These are phyloP conservation scores for Brachionus angularis DNA, from an alignment of 1,140 invertebrate species.

Conservation along the genomic window DNA sequence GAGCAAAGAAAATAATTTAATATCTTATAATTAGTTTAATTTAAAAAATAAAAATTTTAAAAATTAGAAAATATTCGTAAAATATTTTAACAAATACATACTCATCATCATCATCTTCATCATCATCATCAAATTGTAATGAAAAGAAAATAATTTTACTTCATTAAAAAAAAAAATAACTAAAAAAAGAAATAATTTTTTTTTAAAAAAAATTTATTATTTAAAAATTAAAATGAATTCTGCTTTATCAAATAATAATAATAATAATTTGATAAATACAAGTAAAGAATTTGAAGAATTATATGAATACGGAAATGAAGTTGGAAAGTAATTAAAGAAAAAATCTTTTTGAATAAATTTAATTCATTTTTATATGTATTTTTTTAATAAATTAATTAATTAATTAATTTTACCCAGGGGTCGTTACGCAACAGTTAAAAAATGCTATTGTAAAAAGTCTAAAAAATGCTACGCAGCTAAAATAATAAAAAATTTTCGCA, in stretches of 20 bases:
- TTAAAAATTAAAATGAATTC: conserved; percentile 8
- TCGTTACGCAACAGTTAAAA: conserved; percentile 35
- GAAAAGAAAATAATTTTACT: too few species aligned
- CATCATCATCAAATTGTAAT: too few species aligned
- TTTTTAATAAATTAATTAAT: not conserved
- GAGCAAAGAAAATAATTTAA: too few species aligned
- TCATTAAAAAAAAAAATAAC: too few species aligned
- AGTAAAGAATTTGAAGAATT: conserved; percentile 37
- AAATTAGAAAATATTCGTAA: too few species aligned
- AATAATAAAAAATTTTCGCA: conserved; percentile 42
- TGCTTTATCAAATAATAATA: conserved; percentile 7
- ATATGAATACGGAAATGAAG: conserved; percentile 31
- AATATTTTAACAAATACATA: too few species aligned
- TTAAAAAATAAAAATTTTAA: too few species aligned
- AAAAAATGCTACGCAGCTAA: conserved; percentile 34
- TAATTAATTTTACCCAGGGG: not conserved
- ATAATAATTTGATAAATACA: conserved; percentile 35
- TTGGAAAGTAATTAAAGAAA: conserved; percentile 34
- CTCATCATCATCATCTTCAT: too few species aligned
- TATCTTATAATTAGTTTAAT: too few species aligned
- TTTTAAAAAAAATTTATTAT: too few species aligned
- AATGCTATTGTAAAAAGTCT: conserved; percentile 29
- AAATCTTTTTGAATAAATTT: not conserved
- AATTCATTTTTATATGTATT: not conserved
- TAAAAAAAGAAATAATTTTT: too few species aligned